Evolutionary conservation across 2,888 invertebrate species (phyloP).

Genomic region (Liposcelis brunnea): DNA sequence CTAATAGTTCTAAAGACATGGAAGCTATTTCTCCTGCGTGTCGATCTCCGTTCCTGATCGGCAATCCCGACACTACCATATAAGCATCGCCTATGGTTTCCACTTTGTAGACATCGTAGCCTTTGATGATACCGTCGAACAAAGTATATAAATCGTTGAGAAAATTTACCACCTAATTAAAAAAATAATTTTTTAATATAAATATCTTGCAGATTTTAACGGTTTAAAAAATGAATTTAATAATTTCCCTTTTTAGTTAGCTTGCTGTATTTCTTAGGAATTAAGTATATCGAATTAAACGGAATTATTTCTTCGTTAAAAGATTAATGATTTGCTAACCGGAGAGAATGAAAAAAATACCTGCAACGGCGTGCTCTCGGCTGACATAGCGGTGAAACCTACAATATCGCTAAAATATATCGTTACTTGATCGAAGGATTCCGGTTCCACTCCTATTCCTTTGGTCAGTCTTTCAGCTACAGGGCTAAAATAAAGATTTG

Average conservation of each 20-base stretch:
- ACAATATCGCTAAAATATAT: slow-evolving; percentile 97
- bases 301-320: too few relatives aligned
- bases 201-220: not conserved
- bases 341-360: slow-evolving; percentile 25
- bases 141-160: slow-evolving; percentile 94
- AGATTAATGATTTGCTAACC: not conserved
- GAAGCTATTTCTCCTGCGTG: slow-evolving; percentile 89
- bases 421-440: slow-evolving; percentile 82
- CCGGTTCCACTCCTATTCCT: slow-evolving; percentile 81
- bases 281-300: too few relatives aligned
- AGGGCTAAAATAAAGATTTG: slow-evolving; percentile 37
- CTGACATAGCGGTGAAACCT: slow-evolving; percentile 90
- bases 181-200: slow-evolving; percentile 7
- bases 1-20: slow-evolving; percentile 74
- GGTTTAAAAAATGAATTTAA: slow-evolving; percentile 6
- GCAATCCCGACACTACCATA: slow-evolving; percentile 69
- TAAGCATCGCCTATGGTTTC: slow-evolving; percentile 82
- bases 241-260: too few relatives aligned
- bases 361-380: slow-evolving; percentile 81
- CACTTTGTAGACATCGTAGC: slow-evolving; percentile 96
- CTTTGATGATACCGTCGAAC: slow-evolving; percentile 89
- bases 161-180: slow-evolving; percentile 70
- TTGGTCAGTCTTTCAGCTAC: slow-evolving; percentile 75
- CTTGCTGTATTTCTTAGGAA: not conserved
- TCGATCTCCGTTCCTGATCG: slow-evolving; percentile 63